Evolutionary conservation across 2,888 invertebrate species (phyloP).

Genomic region (Sarcophaga rosellei): DNA sequence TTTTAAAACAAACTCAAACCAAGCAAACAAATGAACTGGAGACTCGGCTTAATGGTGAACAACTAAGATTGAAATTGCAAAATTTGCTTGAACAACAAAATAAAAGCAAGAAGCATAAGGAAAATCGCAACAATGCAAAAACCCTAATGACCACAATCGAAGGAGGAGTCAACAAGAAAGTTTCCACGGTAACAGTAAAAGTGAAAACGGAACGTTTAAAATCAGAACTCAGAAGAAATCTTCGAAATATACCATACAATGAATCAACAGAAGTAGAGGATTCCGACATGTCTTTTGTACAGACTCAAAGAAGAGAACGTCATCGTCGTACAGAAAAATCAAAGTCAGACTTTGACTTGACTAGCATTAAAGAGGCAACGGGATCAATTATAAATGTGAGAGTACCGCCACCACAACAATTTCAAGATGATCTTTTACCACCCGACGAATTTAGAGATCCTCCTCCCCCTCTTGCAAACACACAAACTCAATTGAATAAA

Average conservation of each 20-base stretch:
- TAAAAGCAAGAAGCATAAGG: constrained; percentile 67
- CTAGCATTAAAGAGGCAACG: constrained; percentile 83
- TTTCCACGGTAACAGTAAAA: constrained; percentile 77
- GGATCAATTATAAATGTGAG: constrained; percentile 82
- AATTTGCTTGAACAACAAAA: constrained; percentile 82
- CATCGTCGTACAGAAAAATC: constrained; percentile 81
- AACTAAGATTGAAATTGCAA: constrained; percentile 85
- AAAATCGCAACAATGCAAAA: constrained; percentile 72
- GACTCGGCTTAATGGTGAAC: constrained; percentile 85
- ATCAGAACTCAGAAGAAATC: constrained; percentile 47
- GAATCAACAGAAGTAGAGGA: constrained; percentile 78
- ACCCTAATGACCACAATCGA: constrained; percentile 70
- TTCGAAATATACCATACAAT: constrained; percentile 75
- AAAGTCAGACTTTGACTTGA: constrained; percentile 84
- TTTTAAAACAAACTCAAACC: constrained; percentile 72
- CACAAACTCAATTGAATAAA: constrained; percentile 39
- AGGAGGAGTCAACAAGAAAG: constrained; percentile 76
- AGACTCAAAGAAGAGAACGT: constrained; percentile 72
- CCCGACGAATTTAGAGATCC: constrained; percentile 87
- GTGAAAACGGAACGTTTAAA: constrained; percentile 75
- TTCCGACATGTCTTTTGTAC: constrained; percentile 71
- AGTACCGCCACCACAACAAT: constrained; percentile 91
- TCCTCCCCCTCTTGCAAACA: constrained; percentile 72
- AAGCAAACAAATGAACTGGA: constrained; percentile 71
- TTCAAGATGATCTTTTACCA: constrained; percentile 90